Conservation (phyloP, 2,113 vertebrate genomes). For the Anser cygnoides region DNA sequence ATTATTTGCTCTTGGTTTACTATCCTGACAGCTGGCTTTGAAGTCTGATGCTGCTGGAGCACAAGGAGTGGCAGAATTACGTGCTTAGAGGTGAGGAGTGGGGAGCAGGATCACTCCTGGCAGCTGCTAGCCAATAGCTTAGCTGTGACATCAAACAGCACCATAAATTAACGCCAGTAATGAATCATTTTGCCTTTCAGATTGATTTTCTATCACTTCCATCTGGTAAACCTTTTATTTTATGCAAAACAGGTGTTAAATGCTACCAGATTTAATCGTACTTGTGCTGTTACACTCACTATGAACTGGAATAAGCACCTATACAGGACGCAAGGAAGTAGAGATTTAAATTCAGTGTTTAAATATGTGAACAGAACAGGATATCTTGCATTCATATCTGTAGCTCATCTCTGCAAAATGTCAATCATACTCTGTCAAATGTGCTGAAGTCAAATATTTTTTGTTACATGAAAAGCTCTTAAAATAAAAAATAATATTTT, state of each 20-base stretch:
- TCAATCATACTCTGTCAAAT: neutral
- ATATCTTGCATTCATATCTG: neutral
- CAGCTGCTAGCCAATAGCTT: neutral
- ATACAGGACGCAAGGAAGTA: neutral
- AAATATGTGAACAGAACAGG: neutral
- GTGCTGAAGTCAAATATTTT: neutral
- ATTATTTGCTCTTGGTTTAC: neutral
- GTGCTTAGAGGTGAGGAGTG: neutral
- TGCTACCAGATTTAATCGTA: neutral
- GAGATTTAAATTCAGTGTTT: neutral
- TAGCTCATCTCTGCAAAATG: neutral
- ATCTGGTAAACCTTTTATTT: slow-evolving; percentile 37
- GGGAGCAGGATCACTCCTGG: neutral
- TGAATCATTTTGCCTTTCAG: slow-evolving; percentile 14
- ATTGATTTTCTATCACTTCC: neutral
- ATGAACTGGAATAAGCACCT: neutral
- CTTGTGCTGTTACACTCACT: neutral
- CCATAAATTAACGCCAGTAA: neutral
- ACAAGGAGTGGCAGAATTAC: neutral
- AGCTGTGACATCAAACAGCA: neutral
- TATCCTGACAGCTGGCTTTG: neutral
- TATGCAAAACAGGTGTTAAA: slow-evolving; percentile 32
- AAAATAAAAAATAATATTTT: neutral
- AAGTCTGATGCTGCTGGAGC: neutral
- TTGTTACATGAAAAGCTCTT: neutral